Evolutionary conservation across 2,113 vertebrate species (phyloP), one percentile per base, ranked within the genome.

Genomic region (Regulus satrapa): DNA sequence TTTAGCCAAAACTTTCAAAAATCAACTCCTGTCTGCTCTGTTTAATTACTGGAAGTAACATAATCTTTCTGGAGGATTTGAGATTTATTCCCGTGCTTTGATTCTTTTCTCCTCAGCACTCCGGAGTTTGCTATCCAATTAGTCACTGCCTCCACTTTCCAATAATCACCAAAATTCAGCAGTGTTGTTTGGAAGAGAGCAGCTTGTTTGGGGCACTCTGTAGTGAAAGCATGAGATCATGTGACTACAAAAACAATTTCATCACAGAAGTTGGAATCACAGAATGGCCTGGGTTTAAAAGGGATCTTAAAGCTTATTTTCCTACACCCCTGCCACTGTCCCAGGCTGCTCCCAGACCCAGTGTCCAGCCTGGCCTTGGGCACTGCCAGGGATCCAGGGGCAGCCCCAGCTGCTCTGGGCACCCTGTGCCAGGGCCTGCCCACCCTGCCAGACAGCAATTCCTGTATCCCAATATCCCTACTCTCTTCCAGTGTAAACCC

Each of bases 41-140:
- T 74, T 80, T 87, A 84, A 87, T 92, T 84, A 84, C 48, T 51
- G 43, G 34, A 85, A 94, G 79, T 67, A 80, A 77, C 11, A 38
- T 84, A 66, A 66, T 91, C 48, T 81, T 93, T 89, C 87, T 82
- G 61, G 72, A 78, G 69, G 52, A 67, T 81, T 74, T 89, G 55
- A 41, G 46, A 67, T 94, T 78, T 94, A 72, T 62, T 77, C 24
- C 61, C 54, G 31, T 67, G 73, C 25, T 66, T 84, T 38, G 31
- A 69, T 80, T 66, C 20, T 69, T 58, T 71, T 74, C 34, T 92
- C 46, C 38, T 69, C 51, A 40, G 26, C 18, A 36, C 48, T 45
- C 24, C 41, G 32, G 18, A 46, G 26, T 86, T 91, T 73, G 14
- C 41, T 72, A 16, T 72, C 52, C 31, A 72, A 29, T 78, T 72